phyloP scores from a whole-genome alignment of 2,113 vertebrate genomes.

The Coptodon bakossiorum region DNA sequence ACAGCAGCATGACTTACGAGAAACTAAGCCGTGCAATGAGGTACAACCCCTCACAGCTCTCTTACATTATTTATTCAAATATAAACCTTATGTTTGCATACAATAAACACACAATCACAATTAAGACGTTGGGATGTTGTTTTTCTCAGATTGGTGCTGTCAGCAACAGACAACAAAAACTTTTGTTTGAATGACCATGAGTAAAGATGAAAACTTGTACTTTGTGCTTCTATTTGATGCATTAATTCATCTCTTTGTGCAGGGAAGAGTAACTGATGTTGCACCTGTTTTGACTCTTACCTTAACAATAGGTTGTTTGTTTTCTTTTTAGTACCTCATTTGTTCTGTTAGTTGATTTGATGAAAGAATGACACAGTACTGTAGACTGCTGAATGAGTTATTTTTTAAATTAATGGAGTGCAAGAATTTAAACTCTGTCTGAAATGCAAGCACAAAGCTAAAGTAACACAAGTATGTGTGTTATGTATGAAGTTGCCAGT shows the following conservation, averaged over 20 bases:
- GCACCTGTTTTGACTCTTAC: neutral
- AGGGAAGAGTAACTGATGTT: neutral
- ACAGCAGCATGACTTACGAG: conserved; percentile 98
- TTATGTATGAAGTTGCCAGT: neutral
- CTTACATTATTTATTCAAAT: neutral
- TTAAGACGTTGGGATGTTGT: fast-evolving
- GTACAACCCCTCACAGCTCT: conserved; percentile 51
- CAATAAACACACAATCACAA: neutral
- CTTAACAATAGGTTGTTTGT: neutral
- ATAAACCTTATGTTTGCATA: neutral
- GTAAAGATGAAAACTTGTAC: neutral
- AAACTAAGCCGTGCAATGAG: conserved; percentile 98
- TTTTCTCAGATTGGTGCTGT: neutral
- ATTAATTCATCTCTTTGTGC: neutral
- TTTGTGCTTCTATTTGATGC: neutral
- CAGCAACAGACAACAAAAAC: neutral
- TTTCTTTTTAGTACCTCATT: neutral
- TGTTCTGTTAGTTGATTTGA: neutral
- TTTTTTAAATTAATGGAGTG: neutral
- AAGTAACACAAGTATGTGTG: neutral
- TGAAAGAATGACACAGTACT: neutral
- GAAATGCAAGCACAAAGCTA: neutral
- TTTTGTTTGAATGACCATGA: neutral
- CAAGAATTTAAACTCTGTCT: neutral
- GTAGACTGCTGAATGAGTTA: neutral